Conservation (phyloP, 2,113 vertebrate genomes). For the Calidris pugnax region DNA sequence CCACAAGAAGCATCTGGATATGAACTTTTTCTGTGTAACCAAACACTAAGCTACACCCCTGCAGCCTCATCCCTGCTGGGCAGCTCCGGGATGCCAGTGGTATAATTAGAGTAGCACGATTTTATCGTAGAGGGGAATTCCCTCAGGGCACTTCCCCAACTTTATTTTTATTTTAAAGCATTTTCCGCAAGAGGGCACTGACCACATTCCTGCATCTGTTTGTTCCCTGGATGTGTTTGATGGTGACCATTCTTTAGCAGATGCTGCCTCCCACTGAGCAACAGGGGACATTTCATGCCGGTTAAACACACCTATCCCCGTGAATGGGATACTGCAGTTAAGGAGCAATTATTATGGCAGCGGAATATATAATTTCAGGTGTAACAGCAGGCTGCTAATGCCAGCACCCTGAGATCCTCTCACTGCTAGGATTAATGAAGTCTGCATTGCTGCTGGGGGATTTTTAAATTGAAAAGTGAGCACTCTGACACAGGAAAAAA, state of each 20-base stretch:
- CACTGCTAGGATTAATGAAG: not conserved
- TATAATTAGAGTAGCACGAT: not conserved
- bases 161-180: not conserved
- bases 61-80: not conserved
- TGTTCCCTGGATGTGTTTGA: accelerated
- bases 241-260: not conserved
- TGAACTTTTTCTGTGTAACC: not conserved
- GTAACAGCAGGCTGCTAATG: not conserved
- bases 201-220: not conserved
- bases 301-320: not conserved
- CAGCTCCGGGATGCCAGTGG: too few species aligned
- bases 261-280: not conserved
- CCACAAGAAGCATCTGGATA: not conserved
- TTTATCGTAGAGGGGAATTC: not conserved
- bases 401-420: not conserved
- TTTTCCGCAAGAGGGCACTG: not conserved
- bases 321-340: not conserved
- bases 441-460: not conserved
- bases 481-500: not conserved
- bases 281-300: not conserved
- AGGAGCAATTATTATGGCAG: not conserved
- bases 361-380: not conserved
- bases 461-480: not conserved
- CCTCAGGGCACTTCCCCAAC: not conserved
- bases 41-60: accelerated